Evolutionary conservation across 2,888 invertebrate genomes (phyloP).

Genomic region (Parnassius apollo): DNA sequence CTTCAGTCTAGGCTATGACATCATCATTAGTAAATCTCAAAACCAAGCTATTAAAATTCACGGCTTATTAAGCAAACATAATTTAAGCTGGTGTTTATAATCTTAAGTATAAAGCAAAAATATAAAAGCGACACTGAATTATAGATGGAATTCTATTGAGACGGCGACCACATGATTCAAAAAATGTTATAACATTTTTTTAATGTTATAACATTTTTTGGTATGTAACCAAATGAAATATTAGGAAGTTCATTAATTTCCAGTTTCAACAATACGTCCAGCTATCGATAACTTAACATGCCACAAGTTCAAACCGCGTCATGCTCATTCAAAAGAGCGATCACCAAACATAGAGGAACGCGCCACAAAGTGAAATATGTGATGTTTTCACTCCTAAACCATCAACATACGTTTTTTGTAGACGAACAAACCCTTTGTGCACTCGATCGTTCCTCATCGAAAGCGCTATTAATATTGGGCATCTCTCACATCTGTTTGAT

Average conservation of each 20-base stretch:
- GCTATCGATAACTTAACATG: conserved; percentile 11
- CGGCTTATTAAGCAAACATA: too few species aligned
- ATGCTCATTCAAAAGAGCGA: conserved; percentile 8
- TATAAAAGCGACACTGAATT: too few species aligned
- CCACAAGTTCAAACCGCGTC: neutral
- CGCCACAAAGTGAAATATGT: conserved; percentile 34
- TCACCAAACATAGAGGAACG: conserved; percentile 24
- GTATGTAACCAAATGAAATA: conserved; percentile 3
- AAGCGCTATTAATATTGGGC: conserved; percentile 49
- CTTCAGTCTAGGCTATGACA: too few species aligned
- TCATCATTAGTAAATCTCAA: too few species aligned
- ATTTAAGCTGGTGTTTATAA: too few species aligned
- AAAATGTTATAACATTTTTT: too few species aligned
- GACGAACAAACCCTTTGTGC: conserved; percentile 35
- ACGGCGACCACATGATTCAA: too few species aligned
- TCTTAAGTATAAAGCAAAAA: too few species aligned
- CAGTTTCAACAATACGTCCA: conserved; percentile 10
- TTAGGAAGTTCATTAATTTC: conserved; percentile 20
- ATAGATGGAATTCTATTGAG: too few species aligned
- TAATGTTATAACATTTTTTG: too few species aligned
- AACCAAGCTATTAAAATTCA: too few species aligned
- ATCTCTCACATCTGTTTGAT: conserved; percentile 60
- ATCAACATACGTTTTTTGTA: conserved; percentile 49
- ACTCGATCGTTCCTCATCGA: conserved; percentile 37
- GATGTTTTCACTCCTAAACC: conserved; percentile 47